A percentile compares a stretch with the other conserved stretches of the same genome.
Conservation (phyloP, 2,797 vertebrate species). For the Coccyzus lansbergi region DNA sequence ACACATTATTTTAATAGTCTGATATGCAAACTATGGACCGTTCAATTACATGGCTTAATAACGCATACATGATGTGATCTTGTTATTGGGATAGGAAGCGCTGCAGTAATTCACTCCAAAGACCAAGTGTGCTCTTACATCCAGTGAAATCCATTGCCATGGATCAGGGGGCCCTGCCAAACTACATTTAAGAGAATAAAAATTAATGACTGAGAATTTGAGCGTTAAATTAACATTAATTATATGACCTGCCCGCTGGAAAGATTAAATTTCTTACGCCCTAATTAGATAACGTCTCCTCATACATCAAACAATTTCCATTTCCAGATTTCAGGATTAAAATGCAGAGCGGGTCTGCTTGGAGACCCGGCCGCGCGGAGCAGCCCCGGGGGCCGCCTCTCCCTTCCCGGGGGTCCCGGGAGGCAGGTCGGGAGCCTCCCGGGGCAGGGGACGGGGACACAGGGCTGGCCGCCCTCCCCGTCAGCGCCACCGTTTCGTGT, state of each 20-base stretch:
- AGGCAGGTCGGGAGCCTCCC: no score
- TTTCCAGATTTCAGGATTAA: slow-evolving; percentile 87
- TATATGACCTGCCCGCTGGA: slow-evolving; percentile 98
- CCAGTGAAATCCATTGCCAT: slow-evolving; percentile 85
- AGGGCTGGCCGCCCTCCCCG: not conserved
- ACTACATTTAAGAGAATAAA: slow-evolving; percentile 98
- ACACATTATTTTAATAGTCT: slow-evolving; percentile 99
- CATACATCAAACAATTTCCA: slow-evolving; percentile 94
- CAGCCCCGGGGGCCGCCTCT: not conserved
- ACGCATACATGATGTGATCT: slow-evolving; percentile 98
- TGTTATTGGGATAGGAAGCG: slow-evolving; percentile 93
- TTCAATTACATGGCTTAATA: slow-evolving; percentile 99
- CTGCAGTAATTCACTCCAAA: slow-evolving; percentile 90
- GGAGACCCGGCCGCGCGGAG: no score
- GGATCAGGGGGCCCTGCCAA: slow-evolving; percentile 88
- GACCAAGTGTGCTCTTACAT: slow-evolving; percentile 85
- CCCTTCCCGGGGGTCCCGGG: no score
- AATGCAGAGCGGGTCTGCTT: slow-evolving; percentile 71
- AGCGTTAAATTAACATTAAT: slow-evolving; percentile 99
- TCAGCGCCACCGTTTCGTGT: not conserved
- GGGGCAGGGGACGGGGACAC: no score
- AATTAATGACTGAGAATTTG: slow-evolving; percentile 98
- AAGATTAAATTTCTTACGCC: slow-evolving; percentile 98
- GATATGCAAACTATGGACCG: slow-evolving; percentile 99
- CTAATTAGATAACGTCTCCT: slow-evolving; percentile 97